A percentile compares a stretch with the other conserved stretches of the same genome.
Evolutionary conservation across 2,113 vertebrate genomes (phyloP).

Genomic region (Pseudorectes ferrugineus): DNA sequence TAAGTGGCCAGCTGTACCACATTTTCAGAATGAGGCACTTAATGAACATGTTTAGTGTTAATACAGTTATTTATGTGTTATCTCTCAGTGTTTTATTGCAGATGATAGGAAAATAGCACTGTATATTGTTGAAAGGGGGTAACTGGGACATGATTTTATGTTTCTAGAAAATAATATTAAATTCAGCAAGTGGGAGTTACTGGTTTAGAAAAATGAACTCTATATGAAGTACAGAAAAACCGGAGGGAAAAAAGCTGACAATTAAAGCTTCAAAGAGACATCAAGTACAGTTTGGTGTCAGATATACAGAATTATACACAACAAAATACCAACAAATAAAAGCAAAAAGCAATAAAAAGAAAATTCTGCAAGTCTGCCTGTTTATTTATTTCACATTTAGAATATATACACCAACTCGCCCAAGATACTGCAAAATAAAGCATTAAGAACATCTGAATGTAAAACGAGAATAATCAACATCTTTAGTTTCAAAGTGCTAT

Average conservation of each 20-base stretch:
- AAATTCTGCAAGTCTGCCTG: slow-evolving; percentile 3
- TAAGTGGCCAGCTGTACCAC: slow-evolving; percentile 60
- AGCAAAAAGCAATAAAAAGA: slow-evolving; percentile 32
- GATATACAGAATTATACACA: background rate
- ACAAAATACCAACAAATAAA: slow-evolving; percentile 27
- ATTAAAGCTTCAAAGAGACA: slow-evolving; percentile 52
- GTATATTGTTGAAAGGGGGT: slow-evolving; percentile 4
- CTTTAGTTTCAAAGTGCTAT: slow-evolving; percentile 31
- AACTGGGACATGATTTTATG: slow-evolving; percentile 1
- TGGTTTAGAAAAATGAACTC: slow-evolving; percentile 1
- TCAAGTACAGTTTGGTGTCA: slow-evolving; percentile 36
- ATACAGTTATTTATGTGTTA: slow-evolving; percentile 49
- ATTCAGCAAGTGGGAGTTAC: background rate
- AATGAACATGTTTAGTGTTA: slow-evolving; percentile 52
- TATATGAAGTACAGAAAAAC: background rate
- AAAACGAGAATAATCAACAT: slow-evolving; percentile 22
- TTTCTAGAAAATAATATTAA: slow-evolving; percentile 18
- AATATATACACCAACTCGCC: background rate
- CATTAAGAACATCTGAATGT: background rate
- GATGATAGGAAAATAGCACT: slow-evolving; percentile 51
- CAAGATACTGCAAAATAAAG: background rate
- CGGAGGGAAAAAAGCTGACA: background rate
- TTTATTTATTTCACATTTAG: slow-evolving; percentile 39
- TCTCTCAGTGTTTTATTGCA: slow-evolving; percentile 43
- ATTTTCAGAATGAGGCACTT: slow-evolving; percentile 52